These are phyloP conservation scores for Tinea pellionella DNA, from an alignment of 2,888 invertebrate species.

Conservation along the genomic window DNA sequence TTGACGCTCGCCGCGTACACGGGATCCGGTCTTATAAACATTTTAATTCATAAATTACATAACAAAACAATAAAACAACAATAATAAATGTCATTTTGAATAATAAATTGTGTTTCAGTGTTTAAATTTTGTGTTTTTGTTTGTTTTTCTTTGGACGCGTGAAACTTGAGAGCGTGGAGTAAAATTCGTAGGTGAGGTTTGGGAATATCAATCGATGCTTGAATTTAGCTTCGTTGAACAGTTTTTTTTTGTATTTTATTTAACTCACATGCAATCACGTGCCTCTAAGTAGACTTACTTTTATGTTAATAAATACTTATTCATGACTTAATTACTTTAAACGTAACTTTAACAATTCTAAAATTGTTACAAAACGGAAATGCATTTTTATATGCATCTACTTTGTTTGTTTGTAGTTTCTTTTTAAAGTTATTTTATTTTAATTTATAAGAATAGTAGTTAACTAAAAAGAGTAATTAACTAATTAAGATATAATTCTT, in stretches of 20 bases:
- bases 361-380: too few relatives aligned
- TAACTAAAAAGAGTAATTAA: too few relatives aligned
- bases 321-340: too few relatives aligned
- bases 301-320: too few relatives aligned
- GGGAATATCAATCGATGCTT: constrained; percentile 1
- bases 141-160: not conserved
- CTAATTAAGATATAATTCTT: too few relatives aligned
- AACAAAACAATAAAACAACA: constrained; percentile 1
- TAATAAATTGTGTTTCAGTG: not conserved
- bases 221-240: not conserved
- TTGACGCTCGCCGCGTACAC: not conserved
- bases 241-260: not conserved
- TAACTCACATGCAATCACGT: not conserved
- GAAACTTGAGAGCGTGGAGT: not conserved
- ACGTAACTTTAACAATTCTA: too few relatives aligned
- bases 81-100: not conserved
- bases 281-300: not conserved
- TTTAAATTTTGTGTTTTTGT: not conserved
- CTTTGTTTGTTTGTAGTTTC: too few relatives aligned
- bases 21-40: not conserved
- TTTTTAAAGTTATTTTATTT: too few relatives aligned
- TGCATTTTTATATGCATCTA: too few relatives aligned
- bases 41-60: constrained; percentile 1
- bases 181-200: not conserved
- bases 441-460: too few relatives aligned